Evolutionary conservation across 2,888 invertebrate genomes (phyloP).

Genomic region (Macropis europaea): DNA sequence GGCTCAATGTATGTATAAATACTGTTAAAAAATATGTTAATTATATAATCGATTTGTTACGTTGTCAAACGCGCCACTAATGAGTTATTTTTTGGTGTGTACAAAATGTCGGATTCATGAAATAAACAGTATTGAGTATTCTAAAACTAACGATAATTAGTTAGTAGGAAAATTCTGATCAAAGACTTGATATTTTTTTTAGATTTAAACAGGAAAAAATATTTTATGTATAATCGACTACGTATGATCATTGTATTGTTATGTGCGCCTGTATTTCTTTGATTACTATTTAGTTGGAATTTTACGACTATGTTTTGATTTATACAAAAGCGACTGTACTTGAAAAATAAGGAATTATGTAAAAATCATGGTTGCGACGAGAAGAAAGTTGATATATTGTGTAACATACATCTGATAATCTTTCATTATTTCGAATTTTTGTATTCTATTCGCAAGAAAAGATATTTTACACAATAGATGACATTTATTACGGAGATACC

Average conservation of each 20-base stretch:
- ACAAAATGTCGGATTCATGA: no score
- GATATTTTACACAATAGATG: conserved; percentile 14
- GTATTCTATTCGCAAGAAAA: background rate
- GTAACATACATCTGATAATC: background rate
- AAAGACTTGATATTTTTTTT: no score
- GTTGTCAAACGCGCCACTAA: background rate
- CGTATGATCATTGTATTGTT: background rate
- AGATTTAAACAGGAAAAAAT: background rate
- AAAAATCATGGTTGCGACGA: background rate
- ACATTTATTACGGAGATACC: conserved; percentile 42
- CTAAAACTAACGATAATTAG: background rate
- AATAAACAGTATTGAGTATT: conserved; percentile 26
- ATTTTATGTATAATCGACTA: background rate
- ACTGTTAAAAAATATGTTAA: background rate
- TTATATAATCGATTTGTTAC: background rate
- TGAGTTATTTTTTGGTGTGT: no score
- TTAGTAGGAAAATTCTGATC: no score
- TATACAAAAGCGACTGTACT: background rate
- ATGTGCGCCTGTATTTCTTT: background rate
- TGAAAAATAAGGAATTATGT: background rate
- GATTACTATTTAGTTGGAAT: background rate
- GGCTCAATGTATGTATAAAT: background rate
- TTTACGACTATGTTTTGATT: conserved; percentile 4
- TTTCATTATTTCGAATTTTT: background rate
- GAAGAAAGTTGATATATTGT: background rate